Evolutionary conservation across 2,113 vertebrate species (phyloP).

Genomic region (Egretta garzetta): DNA sequence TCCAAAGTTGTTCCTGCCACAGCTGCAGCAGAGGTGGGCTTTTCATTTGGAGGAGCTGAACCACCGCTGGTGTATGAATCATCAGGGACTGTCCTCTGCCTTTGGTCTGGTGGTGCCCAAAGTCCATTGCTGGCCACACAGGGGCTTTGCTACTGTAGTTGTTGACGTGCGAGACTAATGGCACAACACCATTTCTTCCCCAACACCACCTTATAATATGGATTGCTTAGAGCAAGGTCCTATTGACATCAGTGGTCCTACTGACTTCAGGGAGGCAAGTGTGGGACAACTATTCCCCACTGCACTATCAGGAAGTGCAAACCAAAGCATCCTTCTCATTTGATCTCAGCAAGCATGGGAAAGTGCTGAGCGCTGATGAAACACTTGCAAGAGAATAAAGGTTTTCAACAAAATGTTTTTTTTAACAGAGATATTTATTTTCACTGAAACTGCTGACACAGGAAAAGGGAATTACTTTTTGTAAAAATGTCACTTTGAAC

Average conservation of each 20-base stretch:
- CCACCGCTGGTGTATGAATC: background rate
- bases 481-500: background rate
- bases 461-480: background rate
- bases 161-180: background rate
- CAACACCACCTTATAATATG: fast-evolving
- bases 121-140: background rate
- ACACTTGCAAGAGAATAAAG: background rate
- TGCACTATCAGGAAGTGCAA: background rate
- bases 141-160: background rate
- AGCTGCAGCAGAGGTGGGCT: background rate
- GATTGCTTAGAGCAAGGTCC: background rate
- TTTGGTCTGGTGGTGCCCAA: background rate
- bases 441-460: background rate
- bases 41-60: background rate
- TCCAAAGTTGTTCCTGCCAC: background rate
- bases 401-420: background rate
- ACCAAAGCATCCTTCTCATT: background rate
- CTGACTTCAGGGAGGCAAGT: background rate
- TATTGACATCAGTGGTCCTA: background rate
- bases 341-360: background rate
- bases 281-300: background rate
- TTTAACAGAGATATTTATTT: background rate
- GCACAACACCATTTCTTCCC: background rate
- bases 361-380: background rate
- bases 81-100: background rate